Conservation (phyloP, 2,113 vertebrate species). For the Macquaria australasica region DNA sequence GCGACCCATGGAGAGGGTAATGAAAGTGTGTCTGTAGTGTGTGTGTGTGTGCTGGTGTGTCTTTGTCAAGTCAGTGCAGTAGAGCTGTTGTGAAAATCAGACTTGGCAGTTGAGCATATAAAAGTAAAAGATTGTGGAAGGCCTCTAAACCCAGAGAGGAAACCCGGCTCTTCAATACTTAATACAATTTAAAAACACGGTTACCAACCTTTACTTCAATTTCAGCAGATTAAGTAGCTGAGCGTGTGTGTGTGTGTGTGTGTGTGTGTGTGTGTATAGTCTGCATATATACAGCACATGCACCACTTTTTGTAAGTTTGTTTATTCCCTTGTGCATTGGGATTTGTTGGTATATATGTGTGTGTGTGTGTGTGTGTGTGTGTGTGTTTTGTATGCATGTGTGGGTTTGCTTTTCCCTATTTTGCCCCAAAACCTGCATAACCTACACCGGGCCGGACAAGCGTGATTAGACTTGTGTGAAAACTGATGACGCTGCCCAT, state of each 20-base stretch:
- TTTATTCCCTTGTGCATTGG: background rate
- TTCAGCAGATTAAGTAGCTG: slow-evolving; percentile 53
- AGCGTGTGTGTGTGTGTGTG: slow-evolving; percentile 19
- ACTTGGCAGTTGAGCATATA: slow-evolving; percentile 64
- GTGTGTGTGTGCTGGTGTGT: background rate
- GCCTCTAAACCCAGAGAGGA: slow-evolving; percentile 57
- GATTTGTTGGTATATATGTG: background rate
- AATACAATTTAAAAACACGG: slow-evolving; percentile 74
- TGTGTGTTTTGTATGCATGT: slow-evolving; percentile 20
- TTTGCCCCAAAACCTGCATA: slow-evolving; percentile 44
- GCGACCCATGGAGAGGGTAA: background rate
- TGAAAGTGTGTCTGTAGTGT: background rate
- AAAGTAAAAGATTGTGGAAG: slow-evolving; percentile 55
- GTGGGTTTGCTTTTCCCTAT: background rate
- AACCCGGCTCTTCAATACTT: slow-evolving; percentile 73
- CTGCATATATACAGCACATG: background rate
- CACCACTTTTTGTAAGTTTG: background rate
- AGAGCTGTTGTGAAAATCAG: slow-evolving; percentile 53
- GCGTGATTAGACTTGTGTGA: slow-evolving; percentile 65
- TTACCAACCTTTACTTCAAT: slow-evolving; percentile 74
- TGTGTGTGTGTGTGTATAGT: slow-evolving; percentile 16
- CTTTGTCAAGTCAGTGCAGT: slow-evolving; percentile 28
- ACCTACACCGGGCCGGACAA: slow-evolving; percentile 28
- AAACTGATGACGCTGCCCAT: slow-evolving; percentile 71
- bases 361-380: background rate